Base-by-base conservation (phyloP, 2,113 vertebrate species). In the Hucho hucho region DNA sequence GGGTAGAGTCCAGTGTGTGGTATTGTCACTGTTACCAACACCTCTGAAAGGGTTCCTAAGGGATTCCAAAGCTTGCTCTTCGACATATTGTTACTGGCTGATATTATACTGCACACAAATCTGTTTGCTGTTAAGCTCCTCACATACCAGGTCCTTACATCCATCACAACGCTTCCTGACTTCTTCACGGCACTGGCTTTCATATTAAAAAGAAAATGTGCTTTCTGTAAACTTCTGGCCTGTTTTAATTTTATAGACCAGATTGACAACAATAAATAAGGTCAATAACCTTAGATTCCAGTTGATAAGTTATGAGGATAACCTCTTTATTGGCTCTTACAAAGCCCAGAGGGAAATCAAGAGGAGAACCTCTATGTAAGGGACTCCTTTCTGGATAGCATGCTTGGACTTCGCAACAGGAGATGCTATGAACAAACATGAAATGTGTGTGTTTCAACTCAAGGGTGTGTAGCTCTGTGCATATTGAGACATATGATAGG, bases 201-300 rank as follows among this genome's bases (percentile, higher is more conserved):
- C 14, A 61, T 76, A 79, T 76, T 73, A 5, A 37, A 18, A 24
- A 66, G 68, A 76, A 76, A 73, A 85, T 77, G 69, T 49, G 12
- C 25, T 73, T 68, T 70, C 74, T 74, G 84, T 81, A 84, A 86
- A 88, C 87, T 88, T 91, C 88, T 89, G 87, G 78, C 56, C 67
- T 43, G 68, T 49, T 46, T 78, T 46, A 69, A 49, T 71, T 90
- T 89, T 84, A 86, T 81, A 69, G 83, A 73, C 86, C 89, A 92
- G 87, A 89, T 92, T 90, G 87, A 84, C 80, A 81, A 82, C 82
- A 88, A 79, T 83, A 81, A 75, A 26, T 53, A 32, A 75, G 56
- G 49, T 78, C 77, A 74, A 74, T 66, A 80, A 76, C 32, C 16
- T 20, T 70, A 53, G n/a, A 61, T 69, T 81, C 81, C 80, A 84